A percentile compares a stretch with the other conserved stretches of the same genome.
Evolutionary conservation across 2,888 invertebrate genomes (phyloP).

Genomic region (Caenorhabditis sp.): DNA sequence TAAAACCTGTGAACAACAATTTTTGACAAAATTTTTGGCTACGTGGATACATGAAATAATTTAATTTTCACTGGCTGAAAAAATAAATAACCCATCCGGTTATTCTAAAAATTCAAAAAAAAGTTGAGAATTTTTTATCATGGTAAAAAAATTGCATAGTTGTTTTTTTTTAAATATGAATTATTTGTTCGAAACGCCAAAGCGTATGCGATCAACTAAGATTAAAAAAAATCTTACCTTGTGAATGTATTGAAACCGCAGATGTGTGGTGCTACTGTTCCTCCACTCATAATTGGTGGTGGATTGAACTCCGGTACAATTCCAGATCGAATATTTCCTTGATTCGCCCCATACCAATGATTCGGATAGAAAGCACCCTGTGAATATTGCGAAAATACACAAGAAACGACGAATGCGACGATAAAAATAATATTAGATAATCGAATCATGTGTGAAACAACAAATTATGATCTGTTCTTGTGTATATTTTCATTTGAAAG

Average conservation of each 20-base stretch:
- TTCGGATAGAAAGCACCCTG: slow-evolving; percentile 53
- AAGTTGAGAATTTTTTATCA: no score
- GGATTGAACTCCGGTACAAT: slow-evolving; percentile 49
- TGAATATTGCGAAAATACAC: slow-evolving; percentile 2
- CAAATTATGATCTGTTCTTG: background rate
- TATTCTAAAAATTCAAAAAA: no score
- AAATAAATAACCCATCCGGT: no score
- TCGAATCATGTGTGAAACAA: slow-evolving; percentile 1
- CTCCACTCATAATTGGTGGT: slow-evolving; percentile 33
- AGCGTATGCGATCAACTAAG: no score
- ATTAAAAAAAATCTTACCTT: slow-evolving; percentile 38
- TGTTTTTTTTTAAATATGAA: no score
- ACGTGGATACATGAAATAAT: no score
- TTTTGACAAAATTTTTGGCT: no score
- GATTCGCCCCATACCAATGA: slow-evolving; percentile 63
- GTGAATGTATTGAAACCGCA: slow-evolving; percentile 64
- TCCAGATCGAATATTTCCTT: slow-evolving; percentile 50
- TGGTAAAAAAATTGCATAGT: no score
- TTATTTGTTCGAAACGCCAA: no score
- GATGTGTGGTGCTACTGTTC: slow-evolving; percentile 56
- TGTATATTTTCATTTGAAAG: background rate
- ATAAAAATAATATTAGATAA: background rate
- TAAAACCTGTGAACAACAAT: no score
- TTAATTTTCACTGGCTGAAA: no score
- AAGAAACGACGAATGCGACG: background rate